Evolutionary conservation across 2,888 invertebrate species (phyloP).

Genomic region (Dolichopus griseipennis): DNA sequence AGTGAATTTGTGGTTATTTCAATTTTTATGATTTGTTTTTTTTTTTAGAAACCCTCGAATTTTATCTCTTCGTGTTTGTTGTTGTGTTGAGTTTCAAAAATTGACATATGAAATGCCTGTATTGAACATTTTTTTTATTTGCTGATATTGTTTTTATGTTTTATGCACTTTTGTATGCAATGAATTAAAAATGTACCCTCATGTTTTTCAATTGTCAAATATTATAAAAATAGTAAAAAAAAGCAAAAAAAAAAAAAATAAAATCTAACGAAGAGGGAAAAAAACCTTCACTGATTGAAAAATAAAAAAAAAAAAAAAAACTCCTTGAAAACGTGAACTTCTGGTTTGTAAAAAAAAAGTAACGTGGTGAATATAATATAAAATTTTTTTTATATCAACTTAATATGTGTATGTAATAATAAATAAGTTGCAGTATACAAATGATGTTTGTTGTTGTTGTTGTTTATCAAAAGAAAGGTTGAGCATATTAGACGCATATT

Average conservation of each 20-base stretch:
- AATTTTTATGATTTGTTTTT: no score
- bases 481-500: neutral
- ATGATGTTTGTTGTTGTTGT: neutral
- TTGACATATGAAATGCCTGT: neutral
- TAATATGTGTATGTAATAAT: no score
- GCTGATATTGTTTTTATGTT: neutral
- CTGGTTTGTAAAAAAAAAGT: no score
- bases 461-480: neutral
- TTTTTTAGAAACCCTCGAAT: no score
- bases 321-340: no score
- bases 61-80: no score
- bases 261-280: neutral
- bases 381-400: no score
- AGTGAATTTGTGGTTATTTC: no score
- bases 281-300: neutral
- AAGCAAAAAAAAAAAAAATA: neutral
- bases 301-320: no score
- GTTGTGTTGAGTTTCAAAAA: neutral
- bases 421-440: neutral
- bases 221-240: neutral
- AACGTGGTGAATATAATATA: no score
- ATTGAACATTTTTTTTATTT: neutral
- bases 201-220: neutral
- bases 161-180: no score
- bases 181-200: neutral